Evolutionary conservation across 2,888 invertebrate genomes (phyloP), one percentile per base, ranked within the genome.

Genomic region (Gisinianus flammeolus): DNA sequence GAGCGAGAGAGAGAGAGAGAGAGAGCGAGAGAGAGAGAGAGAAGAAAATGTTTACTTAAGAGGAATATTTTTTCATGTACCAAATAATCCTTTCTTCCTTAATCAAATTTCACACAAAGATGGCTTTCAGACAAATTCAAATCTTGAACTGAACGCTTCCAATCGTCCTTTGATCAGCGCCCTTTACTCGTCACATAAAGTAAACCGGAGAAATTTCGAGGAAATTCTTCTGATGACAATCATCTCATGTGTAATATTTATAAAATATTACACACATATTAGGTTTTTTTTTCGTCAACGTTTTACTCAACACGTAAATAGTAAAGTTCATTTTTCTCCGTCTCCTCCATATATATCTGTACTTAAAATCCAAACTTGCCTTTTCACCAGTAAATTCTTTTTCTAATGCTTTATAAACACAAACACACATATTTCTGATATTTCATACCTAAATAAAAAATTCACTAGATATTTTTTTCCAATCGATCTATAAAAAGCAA

Each of bases 51-150:
- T 79, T 79, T 79, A 77, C 75, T 77, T 79, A 79, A 68, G 76
- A 76, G 64, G 58, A 69, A 66, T 76, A 68, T 76, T 33, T 76
- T 67, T 68, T 67, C 54, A 68, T 68, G 58, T 67, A 24, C 67
- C 67, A 75, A 76, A 68, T 67, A 67, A 68, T 76, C 76, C 76
- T 75, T 72, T 68, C 75, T 75, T 79, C 74, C 62, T 77, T 79
- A 77, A 79, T 79, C 75, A 79, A 77, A 79, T 79, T 79, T 79
- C 74, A 77, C 77, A 79, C 71, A 56, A 77, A 79, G 70, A 77
- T 79, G 70, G 62, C 35, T 74, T 62, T 54, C 64, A 62, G 70
- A 66, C 35, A 68, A 73, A 70, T 64, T 44, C 44, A 76, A 79
- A 79, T 78, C 69, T 74, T 75, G 31, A 68, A 75, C 68, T 68